These are phyloP conservation scores for Typhlichthys eigenmanni DNA, from an alignment of 2,797 vertebrate species.

Conservation along the genomic window DNA sequence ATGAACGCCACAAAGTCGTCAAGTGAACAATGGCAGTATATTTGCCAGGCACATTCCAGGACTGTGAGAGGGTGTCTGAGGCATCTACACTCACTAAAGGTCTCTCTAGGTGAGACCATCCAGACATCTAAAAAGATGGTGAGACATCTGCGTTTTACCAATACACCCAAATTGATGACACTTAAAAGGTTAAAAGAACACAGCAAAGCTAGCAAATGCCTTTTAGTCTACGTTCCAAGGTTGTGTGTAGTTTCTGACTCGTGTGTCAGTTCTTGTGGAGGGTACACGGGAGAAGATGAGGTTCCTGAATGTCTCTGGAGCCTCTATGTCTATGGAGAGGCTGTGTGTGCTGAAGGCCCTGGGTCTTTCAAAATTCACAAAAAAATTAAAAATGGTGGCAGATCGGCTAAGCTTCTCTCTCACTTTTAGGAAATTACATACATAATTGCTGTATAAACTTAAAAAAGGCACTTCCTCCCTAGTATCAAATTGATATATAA, in stretches of 20 bases:
- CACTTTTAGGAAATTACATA: constrained; percentile 80
- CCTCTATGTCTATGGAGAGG: constrained; percentile 21
- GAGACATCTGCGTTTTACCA: constrained; percentile 38
- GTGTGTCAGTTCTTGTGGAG: constrained; percentile 23
- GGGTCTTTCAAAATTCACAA: constrained; percentile 76
- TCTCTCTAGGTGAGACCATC: constrained; percentile 57
- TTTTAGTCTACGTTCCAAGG: constrained; percentile 10
- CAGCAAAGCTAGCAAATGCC: constrained; percentile 16
- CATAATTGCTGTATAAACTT: constrained; percentile 69
- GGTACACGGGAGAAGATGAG: not conserved
- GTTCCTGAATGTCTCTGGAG: too few relatives aligned
- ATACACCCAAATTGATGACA: constrained; percentile 45
- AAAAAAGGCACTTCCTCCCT: constrained; percentile 81
- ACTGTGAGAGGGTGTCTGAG: constrained; percentile 67
- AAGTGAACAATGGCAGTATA: constrained; percentile 6
- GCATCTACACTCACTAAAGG: constrained; percentile 52
- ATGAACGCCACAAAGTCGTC: constrained; percentile 24
- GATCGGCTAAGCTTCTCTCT: constrained; percentile 68
- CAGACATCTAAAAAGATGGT: constrained; percentile 44
- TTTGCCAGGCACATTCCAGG: constrained; percentile 67
- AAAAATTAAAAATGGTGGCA: constrained; percentile 62
- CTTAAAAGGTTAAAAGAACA: constrained; percentile 37
- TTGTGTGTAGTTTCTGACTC: constrained; percentile 11
- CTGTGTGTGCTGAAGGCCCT: constrained; percentile 68
- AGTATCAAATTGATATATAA: constrained; percentile 73